A percentile compares a stretch with the other conserved stretches of the same genome.
These are phyloP conservation scores for Cecidostiba fungosa DNA, from an alignment of 2,888 invertebrate genomes.

Conservation along the genomic window DNA sequence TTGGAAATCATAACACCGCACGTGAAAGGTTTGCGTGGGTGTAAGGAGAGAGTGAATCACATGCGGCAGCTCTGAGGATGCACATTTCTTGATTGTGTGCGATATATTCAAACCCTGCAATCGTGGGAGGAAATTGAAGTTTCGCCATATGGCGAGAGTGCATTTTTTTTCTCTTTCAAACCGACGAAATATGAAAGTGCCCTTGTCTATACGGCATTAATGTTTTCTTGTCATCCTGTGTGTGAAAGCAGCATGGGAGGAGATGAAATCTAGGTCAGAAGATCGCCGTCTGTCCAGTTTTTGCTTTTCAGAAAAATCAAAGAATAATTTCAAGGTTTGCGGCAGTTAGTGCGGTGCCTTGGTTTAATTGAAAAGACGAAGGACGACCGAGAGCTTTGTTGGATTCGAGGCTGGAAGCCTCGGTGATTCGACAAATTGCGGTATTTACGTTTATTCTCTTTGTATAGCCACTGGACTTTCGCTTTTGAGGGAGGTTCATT, in stretches of 20 bases:
- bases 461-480: neutral
- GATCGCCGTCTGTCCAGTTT: conserved; percentile 39
- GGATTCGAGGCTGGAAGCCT: neutral
- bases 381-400: neutral
- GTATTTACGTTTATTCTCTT: conserved; percentile 43
- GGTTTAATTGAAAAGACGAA: conserved; percentile 13
- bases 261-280: conserved; percentile 44
- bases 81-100: neutral
- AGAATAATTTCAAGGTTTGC: neutral
- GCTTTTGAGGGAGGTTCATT: neutral
- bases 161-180: conserved; percentile 1
- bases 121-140: neutral
- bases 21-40: conserved; percentile 49
- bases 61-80: conserved; percentile 16
- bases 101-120: neutral
- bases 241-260: neutral
- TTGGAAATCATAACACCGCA: conserved; percentile 33
- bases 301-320: conserved; percentile 6
- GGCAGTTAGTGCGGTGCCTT: neutral
- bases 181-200: conserved; percentile 18
- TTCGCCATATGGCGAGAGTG: conserved; percentile 37
- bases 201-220: neutral
- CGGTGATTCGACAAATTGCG: conserved; percentile 40
- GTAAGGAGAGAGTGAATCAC: conserved; percentile 25
- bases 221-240: conserved; percentile 21